These are phyloP conservation scores for Coregonus suidteri DNA, from an alignment of 2,797 vertebrate genomes.

Conservation along the genomic window DNA sequence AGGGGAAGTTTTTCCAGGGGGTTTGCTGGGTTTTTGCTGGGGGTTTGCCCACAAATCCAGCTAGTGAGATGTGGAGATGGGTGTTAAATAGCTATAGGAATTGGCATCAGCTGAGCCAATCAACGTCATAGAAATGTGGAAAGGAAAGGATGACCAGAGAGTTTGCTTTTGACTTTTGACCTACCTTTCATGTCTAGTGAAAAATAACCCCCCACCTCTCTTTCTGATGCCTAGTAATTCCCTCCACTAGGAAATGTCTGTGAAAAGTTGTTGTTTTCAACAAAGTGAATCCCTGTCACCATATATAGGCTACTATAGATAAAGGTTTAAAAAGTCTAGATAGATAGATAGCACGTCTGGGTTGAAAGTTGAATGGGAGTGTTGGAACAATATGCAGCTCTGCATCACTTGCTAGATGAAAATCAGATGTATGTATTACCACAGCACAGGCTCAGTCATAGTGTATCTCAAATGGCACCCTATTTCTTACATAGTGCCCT, in stretches of 20 bases:
- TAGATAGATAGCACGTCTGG: not conserved
- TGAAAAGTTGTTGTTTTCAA: not conserved
- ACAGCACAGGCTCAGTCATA: not conserved
- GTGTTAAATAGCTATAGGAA: not conserved
- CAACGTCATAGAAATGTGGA: not conserved
- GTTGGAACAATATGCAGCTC: not conserved
- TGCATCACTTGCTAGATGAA: constrained; percentile 2
- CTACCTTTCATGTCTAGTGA: not conserved
- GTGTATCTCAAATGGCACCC: not conserved
- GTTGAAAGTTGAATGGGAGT: not conserved
- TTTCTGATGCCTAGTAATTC: not conserved
- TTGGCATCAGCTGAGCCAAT: not conserved
- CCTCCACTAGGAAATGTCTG: not conserved
- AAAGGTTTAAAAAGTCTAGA: not conserved
- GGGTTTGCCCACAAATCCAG: not conserved
- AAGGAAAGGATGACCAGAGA: not conserved
- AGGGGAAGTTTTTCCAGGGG: not conserved
- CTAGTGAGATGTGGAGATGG: not conserved
- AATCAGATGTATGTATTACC: not conserved
- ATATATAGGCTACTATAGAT: not conserved
- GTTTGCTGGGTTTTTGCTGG: not conserved
- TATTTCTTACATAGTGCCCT: not conserved
- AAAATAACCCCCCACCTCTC: not conserved
- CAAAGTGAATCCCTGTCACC: not conserved
- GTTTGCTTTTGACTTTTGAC: not conserved